A percentile compares a stretch with the other conserved stretches of the same genome.
phyloP scores from a whole-genome alignment of 2,797 vertebrate genomes.

The Parotocinclus haroldoi region DNA sequence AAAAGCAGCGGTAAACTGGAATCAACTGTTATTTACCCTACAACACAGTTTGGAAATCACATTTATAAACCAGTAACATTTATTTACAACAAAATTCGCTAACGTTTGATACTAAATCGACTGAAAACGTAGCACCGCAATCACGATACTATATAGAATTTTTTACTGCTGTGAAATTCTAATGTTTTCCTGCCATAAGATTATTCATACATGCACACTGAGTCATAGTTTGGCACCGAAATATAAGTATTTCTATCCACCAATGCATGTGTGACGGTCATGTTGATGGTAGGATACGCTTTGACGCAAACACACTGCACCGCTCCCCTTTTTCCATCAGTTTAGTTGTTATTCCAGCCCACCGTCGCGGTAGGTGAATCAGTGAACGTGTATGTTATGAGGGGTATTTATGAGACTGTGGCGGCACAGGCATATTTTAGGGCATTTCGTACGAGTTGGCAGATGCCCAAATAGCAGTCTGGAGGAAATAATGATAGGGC shows the following conservation, averaged over 20 bases:
- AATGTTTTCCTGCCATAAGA: too few species aligned
- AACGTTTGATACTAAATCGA: too few species aligned
- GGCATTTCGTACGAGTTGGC: slow-evolving; percentile 36
- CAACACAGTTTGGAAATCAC: too few species aligned
- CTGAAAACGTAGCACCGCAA: too few species aligned
- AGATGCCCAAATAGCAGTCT: slow-evolving; percentile 21
- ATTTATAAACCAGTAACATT: too few species aligned
- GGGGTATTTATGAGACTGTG: slow-evolving; percentile 4
- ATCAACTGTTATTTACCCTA: too few species aligned
- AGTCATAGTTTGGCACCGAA: too few species aligned
- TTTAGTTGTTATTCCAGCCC: slow-evolving; percentile 40
- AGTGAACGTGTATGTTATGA: slow-evolving; percentile 7
- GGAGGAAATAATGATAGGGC: slow-evolving; percentile 36
- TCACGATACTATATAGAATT: too few species aligned
- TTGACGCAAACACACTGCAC: slow-evolving; percentile 39
- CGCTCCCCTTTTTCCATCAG: slow-evolving; percentile 40
- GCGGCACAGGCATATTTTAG: slow-evolving; percentile 21
- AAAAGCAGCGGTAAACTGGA: too few species aligned
- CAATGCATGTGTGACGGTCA: neutral
- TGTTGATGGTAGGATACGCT: slow-evolving; percentile 38
- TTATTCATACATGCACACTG: too few species aligned
- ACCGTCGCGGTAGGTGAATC: slow-evolving; percentile 17
- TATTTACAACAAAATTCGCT: too few species aligned
- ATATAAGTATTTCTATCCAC: slow-evolving; percentile 1
- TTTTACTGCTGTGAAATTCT: too few species aligned